Conservation (phyloP, 2,797 vertebrate genomes). For the Catharus ustulatus region DNA sequence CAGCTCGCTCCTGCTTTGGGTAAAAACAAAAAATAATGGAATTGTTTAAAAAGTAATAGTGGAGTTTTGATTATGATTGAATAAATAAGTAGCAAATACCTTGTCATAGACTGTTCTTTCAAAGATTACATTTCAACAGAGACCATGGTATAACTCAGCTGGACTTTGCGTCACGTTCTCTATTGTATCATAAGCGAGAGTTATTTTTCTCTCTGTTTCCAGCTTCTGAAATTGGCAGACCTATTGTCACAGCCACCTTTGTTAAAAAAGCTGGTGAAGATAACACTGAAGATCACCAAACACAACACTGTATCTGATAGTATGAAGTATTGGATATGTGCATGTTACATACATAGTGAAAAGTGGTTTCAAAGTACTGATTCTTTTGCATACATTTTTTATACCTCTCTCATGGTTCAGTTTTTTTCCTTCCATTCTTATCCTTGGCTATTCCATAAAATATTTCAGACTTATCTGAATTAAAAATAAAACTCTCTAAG, state of each 20-base stretch:
- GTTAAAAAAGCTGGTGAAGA: neutral
- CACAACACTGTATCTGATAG: neutral
- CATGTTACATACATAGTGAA: neutral
- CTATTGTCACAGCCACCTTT: neutral
- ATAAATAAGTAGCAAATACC: neutral
- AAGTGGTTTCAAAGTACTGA: neutral
- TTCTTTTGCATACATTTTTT: neutral
- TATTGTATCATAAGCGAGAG: neutral
- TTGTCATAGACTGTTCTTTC: neutral
- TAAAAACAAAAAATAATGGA: neutral
- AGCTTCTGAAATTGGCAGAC: neutral
- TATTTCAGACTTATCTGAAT: neutral
- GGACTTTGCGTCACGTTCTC: rapidly evolving
- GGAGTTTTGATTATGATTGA: neutral
- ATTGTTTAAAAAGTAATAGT: neutral
- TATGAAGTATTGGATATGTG: neutral
- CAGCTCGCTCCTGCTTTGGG: neutral
- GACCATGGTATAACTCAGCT: neutral
- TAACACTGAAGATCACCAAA: neutral
- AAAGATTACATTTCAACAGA: neutral
- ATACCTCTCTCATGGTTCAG: neutral
- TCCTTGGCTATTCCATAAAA: neutral
- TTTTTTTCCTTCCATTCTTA: rapidly evolving
- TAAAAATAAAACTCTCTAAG: neutral
- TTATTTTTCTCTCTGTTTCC: neutral